phyloP scores from a whole-genome alignment of 2,888 invertebrate genomes.

The Drosophila heteroneura region DNA sequence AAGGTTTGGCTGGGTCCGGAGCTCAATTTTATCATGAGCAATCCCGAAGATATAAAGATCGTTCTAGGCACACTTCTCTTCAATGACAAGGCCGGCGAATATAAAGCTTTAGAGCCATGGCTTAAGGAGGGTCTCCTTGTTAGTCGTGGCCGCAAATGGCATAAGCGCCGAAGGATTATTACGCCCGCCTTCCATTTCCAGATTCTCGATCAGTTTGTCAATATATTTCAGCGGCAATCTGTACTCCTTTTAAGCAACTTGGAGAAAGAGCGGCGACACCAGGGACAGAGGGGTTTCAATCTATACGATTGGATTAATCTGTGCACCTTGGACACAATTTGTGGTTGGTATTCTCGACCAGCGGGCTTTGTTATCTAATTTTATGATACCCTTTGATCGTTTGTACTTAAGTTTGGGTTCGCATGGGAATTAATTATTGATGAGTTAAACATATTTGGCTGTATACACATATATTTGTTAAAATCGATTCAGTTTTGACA shows the following conservation, averaged over 20 bases:
- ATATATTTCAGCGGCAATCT: constrained; percentile 89
- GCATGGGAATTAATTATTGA: not conserved
- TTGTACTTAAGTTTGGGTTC: not conserved
- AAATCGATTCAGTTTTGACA: not conserved
- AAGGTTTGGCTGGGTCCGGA: constrained; percentile 84
- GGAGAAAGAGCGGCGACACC: constrained; percentile 85
- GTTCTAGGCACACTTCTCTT: constrained; percentile 83
- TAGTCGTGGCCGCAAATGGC: constrained; percentile 84
- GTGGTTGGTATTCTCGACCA: constrained; percentile 85
- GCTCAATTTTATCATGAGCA: constrained; percentile 75
- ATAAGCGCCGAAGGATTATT: constrained; percentile 89
- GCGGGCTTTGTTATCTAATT: not conserved
- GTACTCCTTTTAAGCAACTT: constrained; percentile 87
- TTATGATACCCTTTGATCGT: not conserved
- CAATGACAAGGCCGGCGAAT: constrained; percentile 87
- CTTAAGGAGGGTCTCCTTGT: constrained; percentile 87
- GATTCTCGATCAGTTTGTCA: constrained; percentile 90
- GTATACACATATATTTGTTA: not conserved
- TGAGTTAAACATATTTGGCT: not conserved
- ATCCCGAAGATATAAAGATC: constrained; percentile 80
- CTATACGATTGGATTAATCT: constrained; percentile 88
- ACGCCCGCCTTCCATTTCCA: constrained; percentile 94
- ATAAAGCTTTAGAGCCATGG: constrained; percentile 86
- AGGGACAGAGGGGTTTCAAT: constrained; percentile 87
- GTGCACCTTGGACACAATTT: constrained; percentile 88